Evolutionary conservation across 2,113 vertebrate species (phyloP), one percentile per base, ranked within the genome.

Genomic region (Xenopus laevis): DNA sequence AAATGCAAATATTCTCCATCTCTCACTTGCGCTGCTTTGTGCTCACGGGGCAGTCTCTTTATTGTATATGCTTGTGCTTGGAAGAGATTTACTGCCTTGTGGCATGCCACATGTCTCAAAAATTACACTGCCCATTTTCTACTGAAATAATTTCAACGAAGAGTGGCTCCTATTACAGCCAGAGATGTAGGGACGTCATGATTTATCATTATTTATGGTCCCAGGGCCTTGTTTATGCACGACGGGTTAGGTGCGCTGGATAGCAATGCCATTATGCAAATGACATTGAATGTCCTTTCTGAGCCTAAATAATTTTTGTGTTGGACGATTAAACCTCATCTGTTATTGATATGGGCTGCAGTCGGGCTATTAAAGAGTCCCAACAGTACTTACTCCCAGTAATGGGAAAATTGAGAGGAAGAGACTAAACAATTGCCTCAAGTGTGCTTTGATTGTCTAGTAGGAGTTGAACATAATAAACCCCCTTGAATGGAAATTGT

Each of bases 231-330:
- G 90, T 93, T 93, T 92, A 91, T 91, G 91, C 89, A 87, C 88
- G 86, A 91, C 81, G 88, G 89, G 89, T 91, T 92, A 91, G 91
- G 91, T 93, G 89, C 86, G 79, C 85, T 78, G 81, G 88, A 86
- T 91, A 89, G 91, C 95, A 97, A 96, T 94, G 92, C 91, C 94
- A 97, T 98, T 98, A 98, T 98, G 96, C 94, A 98, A 98, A 98
- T 98, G 87, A 85, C 84, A 90, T 89, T 90, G 90, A 91, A 89
- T 89, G 92, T 92, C 91, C 89, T 90, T 89, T 90, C 91, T 82
- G 82, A 85, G 87, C 83, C 90, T 89, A 91, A 91, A 92, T 95
- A 92, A 93, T 93, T 92, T 94, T 93, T 92, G 93, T 93, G 91
- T 94, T 92, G 92, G 87, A 88, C 92, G 94, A 95, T 95, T 94